Conservation (phyloP, 2,888 invertebrate species). For the Eupsilia transversa region DNA sequence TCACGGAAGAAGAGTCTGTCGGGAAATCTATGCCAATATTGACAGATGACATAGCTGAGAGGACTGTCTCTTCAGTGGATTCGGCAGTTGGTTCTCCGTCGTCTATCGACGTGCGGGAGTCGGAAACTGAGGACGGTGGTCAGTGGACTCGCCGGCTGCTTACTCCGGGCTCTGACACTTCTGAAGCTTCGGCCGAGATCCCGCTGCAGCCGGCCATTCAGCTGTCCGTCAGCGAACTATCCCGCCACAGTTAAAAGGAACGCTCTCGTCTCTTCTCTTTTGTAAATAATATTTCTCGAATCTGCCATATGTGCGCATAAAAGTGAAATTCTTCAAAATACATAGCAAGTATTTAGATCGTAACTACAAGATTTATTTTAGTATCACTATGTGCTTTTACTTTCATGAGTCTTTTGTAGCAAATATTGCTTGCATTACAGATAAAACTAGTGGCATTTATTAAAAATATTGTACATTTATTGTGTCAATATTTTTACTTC, state of each 20-base stretch:
- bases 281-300: slow-evolving; percentile 57
- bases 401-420: slow-evolving; percentile 2
- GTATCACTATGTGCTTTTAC: neutral
- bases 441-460: slow-evolving; percentile 34
- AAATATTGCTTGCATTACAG: slow-evolving; percentile 1
- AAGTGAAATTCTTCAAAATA: slow-evolving; percentile 21
- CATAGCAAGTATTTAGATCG: neutral
- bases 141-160: slow-evolving; percentile 82
- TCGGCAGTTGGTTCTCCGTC: slow-evolving; percentile 78
- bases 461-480: slow-evolving; percentile 18
- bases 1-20: slow-evolving; percentile 88
- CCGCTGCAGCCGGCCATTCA: slow-evolving; percentile 85
- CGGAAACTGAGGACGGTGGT: slow-evolving; percentile 77
- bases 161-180: slow-evolving; percentile 83
- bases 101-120: slow-evolving; percentile 77
- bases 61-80: slow-evolving; percentile 78
- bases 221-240: slow-evolving; percentile 80
- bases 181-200: slow-evolving; percentile 84
- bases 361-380: slow-evolving; percentile 2
- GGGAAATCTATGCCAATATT: slow-evolving; percentile 87
- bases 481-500: slow-evolving; percentile 26
- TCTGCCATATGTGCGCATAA: neutral
- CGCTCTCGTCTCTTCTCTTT: slow-evolving; percentile 39
- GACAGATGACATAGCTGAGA: slow-evolving; percentile 81
- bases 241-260: slow-evolving; percentile 77